Percentiles rank a stretch among this genome's conserved stretches.
phyloP scores from a whole-genome alignment of 1,140 invertebrate genomes.

The Holotrichia oblita region DNA sequence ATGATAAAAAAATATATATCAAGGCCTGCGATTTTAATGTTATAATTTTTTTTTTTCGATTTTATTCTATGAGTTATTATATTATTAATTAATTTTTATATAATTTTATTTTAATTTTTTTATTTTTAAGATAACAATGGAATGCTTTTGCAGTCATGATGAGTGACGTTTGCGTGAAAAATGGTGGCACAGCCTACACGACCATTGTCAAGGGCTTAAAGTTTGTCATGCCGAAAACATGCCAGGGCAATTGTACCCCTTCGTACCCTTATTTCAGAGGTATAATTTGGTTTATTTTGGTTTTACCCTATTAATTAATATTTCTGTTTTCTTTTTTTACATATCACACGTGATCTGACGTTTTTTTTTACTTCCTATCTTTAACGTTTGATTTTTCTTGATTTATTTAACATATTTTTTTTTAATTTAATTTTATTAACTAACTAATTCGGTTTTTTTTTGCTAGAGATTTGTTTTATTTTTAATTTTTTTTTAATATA shows the following conservation, averaged over 20 bases:
- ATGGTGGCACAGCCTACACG: conserved; percentile 60
- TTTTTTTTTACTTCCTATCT: conserved; percentile 1
- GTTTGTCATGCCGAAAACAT: conserved; percentile 74
- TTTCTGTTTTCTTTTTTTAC: conserved; percentile 37
- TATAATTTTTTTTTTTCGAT: no score
- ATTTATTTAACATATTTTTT: no score
- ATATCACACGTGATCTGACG: not conserved
- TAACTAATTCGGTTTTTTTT: not conserved
- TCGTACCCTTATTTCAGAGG: conserved; percentile 76
- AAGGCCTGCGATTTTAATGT: no score
- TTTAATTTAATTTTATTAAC: not conserved
- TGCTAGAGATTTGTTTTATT: not conserved
- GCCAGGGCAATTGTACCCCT: conserved; percentile 74
- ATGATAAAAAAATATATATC: no score
- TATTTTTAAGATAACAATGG: conserved; percentile 64
- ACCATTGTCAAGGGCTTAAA: conserved; percentile 70
- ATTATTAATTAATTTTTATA: conserved; percentile 34
- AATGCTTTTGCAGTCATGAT: conserved; percentile 57
- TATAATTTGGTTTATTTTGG: conserved; percentile 58
- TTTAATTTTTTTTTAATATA: no score
- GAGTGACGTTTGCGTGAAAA: conserved; percentile 46
- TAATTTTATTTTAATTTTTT: conserved; percentile 60
- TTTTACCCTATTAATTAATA: conserved; percentile 1
- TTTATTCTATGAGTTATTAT: no score
- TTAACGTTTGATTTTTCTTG: not conserved